These are phyloP conservation scores for Belonocnema kinseyi DNA, from an alignment of 1,140 invertebrate genomes.

Conservation along the genomic window DNA sequence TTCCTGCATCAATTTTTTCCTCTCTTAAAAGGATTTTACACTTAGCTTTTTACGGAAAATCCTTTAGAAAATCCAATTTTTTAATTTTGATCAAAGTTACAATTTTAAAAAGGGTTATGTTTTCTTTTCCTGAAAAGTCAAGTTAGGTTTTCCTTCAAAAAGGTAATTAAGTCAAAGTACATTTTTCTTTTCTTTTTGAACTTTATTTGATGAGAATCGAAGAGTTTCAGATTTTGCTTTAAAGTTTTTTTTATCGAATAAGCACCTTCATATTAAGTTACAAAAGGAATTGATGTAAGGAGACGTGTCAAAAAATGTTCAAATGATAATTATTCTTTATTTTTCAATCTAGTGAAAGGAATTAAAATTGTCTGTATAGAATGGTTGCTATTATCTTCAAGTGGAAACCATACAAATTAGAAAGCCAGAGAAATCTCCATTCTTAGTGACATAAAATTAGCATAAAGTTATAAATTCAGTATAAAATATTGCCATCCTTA, in stretches of 20 bases:
- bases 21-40: too few relatives aligned
- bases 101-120: not conserved
- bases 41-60: too few relatives aligned
- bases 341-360: not conserved
- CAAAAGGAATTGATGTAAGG: not conserved
- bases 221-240: too few relatives aligned
- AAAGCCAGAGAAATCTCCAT: not conserved
- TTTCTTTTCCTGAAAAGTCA: not conserved
- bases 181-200: too few relatives aligned
- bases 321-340: not conserved
- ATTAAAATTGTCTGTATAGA: not conserved
- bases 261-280: not conserved
- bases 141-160: not conserved
- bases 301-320: not conserved
- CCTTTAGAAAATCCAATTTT: not conserved
- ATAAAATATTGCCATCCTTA: slow-evolving; percentile 12
- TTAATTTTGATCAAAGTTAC: not conserved
- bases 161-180: not conserved
- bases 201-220: too few relatives aligned
- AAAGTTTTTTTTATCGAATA: not conserved
- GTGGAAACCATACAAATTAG: not conserved
- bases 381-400: not conserved
- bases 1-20: too few relatives aligned
- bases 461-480: slow-evolving; percentile 16
- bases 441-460: slow-evolving; percentile 18